These are phyloP conservation scores for Malaclemys terrapin DNA, from an alignment of 2,113 vertebrate genomes.

Conservation along the genomic window DNA sequence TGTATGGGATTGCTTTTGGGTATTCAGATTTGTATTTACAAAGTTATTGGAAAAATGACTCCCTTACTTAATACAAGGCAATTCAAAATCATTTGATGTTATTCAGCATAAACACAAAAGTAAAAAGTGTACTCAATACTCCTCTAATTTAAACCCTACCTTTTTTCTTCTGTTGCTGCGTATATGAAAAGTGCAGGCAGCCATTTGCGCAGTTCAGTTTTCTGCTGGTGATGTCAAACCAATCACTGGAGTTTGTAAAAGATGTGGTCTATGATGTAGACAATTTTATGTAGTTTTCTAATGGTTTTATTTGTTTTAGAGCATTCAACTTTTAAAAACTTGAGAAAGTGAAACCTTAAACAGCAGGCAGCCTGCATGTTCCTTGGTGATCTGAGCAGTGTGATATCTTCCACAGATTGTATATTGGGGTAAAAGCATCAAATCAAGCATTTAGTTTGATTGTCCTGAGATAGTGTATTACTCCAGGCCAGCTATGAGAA, in stretches of 20 bases:
- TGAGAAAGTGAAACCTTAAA: conserved; percentile 4
- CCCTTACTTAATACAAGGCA: conserved; percentile 61
- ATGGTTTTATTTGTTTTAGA: conserved; percentile 2
- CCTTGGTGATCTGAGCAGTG: background rate
- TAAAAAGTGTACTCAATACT: background rate
- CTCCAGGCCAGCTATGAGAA: background rate
- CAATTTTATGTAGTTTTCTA: background rate
- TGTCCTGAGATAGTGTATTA: background rate
- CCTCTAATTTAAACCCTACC: background rate
- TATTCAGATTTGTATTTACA: conserved; percentile 37
- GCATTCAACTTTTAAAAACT: background rate
- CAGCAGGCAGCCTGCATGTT: background rate
- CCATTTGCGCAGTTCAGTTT: background rate
- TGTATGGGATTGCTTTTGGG: background rate
- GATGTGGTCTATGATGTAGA: background rate
- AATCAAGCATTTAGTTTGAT: background rate
- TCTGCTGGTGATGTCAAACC: background rate
- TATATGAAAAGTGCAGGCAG: background rate
- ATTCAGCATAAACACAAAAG: conserved; percentile 10
- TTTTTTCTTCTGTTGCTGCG: background rate
- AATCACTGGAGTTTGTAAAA: background rate
- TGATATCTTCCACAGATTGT: background rate
- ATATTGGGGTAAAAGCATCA: background rate
- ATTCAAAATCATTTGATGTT: conserved; percentile 23
- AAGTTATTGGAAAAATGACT: conserved; percentile 12